Percentiles rank a stretch among this genome's conserved stretches.
Evolutionary conservation across 1,140 invertebrate genomes (phyloP).

Genomic region (Penaeus vannamei): DNA sequence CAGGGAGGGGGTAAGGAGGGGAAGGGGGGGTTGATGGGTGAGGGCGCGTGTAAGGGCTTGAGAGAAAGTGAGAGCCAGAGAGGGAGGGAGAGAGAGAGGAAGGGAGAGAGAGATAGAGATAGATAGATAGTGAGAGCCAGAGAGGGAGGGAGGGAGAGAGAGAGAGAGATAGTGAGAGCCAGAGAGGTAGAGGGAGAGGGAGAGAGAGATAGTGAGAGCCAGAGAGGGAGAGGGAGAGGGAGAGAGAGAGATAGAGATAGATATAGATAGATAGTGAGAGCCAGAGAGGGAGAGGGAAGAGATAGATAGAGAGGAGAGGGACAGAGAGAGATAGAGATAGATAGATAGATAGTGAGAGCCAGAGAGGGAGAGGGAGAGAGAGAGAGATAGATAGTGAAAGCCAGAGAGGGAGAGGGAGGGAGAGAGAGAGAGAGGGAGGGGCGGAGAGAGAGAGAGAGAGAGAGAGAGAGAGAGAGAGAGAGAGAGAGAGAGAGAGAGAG

Average conservation of each 20-base stretch:
- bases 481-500: neutral
- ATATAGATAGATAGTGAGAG: neutral
- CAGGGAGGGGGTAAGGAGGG: neutral
- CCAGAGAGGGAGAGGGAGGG: neutral
- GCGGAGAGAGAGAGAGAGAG: too few relatives aligned
- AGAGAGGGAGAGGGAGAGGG: neutral
- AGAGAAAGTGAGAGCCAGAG: conserved; percentile 21
- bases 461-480: neutral
- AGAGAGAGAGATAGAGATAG: too few relatives aligned
- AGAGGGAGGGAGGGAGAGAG: conserved; percentile 21
- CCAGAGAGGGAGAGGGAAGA: neutral
- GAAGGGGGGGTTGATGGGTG: neutral
- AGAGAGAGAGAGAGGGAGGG: too few relatives aligned
- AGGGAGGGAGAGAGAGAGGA: neutral
- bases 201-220: neutral
- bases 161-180: neutral
- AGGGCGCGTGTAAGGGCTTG: neutral
- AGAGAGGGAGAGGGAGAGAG: neutral
- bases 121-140: conserved; percentile 25
- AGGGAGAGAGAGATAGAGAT: neutral
- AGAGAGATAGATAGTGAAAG: neutral
- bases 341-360: neutral
- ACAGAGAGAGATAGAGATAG: neutral
- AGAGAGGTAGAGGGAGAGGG: neutral
- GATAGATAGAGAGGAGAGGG: too few relatives aligned